phyloP scores from a whole-genome alignment of 2,113 vertebrate species.

The Oxyura jamaicensis region DNA sequence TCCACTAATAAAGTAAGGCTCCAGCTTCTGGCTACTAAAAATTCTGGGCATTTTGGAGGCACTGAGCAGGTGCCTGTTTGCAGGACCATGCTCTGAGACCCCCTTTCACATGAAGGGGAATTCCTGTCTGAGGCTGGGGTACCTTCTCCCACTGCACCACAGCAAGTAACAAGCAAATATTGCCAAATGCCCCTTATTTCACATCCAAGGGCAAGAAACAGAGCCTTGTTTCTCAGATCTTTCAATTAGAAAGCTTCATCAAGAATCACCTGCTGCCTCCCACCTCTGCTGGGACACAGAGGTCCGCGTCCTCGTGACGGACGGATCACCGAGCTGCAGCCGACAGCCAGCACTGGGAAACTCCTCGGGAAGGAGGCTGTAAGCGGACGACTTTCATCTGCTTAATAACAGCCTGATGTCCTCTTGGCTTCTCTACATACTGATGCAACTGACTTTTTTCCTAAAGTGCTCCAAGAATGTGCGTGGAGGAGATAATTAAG shows the following conservation, averaged over 20 bases:
- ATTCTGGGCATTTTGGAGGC: rapidly evolving
- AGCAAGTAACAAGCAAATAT: neutral
- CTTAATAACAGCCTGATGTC: neutral
- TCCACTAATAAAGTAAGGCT: neutral
- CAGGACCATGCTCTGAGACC: neutral
- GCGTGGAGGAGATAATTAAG: neutral
- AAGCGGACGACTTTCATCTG: neutral
- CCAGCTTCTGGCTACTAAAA: neutral
- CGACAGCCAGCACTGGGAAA: neutral
- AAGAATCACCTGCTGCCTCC: neutral
- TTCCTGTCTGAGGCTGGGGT: neutral
- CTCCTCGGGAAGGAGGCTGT: neutral
- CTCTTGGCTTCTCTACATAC: neutral
- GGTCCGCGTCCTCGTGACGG: rapidly evolving
- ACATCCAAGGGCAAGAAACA: neutral
- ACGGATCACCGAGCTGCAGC: neutral
- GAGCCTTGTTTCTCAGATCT: neutral
- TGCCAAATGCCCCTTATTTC: neutral
- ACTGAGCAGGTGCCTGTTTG: neutral
- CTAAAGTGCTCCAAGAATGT: neutral
- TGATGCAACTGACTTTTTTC: neutral
- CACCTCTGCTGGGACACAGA: neutral
- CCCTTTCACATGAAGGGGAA: neutral
- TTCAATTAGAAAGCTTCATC: neutral
- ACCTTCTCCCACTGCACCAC: neutral